Evolutionary conservation across 2,113 vertebrate species (phyloP), one percentile per base, ranked within the genome.

Genomic region (Oryzias woworae): DNA sequence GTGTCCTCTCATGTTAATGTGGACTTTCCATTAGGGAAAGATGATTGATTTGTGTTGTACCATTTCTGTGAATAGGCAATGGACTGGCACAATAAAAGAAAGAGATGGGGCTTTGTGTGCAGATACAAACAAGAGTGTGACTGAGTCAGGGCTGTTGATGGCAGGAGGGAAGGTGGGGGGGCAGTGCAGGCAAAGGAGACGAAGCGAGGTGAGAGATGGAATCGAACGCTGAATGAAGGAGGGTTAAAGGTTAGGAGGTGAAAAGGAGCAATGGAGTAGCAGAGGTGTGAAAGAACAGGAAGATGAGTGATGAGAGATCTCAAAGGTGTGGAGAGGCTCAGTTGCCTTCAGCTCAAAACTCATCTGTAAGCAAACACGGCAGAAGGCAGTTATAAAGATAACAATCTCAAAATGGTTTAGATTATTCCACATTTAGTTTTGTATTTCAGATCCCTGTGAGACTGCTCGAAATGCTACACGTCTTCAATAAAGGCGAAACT

Each of bases 1-100:
- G 77, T 76, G 84, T 81, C 86, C 84, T 89, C 85, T 87, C 82
- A 91, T 90, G 91, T 86, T 90, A 92, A 91, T 92, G 89, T 87
- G 87, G 85, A 86, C 84, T 90, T 91, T 91, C 82, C 84, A 90
- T 92, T 85, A 85, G 85, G 84, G 87, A 53, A 80, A 86, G 85
- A 89, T 92, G 90, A 93, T 91, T 92, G 90, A 92, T 92, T 89
- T 85, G 87, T 83, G 82, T 77, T 41, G 65, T 57, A 68, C 61
- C 54, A 66, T 68, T 72, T 77, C 73, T 18, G 75, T 80, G 87
- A 85, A 87, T 86, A 73, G 77, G 79, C 72, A 81, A 85, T 79
- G 69, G 80, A 72, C 65, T 71, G 63, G 53, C 70, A 88, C 84
- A 86, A 89, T 87, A 71, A 83, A 75, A 72, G 70, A 59, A 66